Percentiles rank a stretch among this genome's conserved stretches.
Evolutionary conservation across 2,113 vertebrate genomes (phyloP).

Genomic region (Aplodontia rufa): DNA sequence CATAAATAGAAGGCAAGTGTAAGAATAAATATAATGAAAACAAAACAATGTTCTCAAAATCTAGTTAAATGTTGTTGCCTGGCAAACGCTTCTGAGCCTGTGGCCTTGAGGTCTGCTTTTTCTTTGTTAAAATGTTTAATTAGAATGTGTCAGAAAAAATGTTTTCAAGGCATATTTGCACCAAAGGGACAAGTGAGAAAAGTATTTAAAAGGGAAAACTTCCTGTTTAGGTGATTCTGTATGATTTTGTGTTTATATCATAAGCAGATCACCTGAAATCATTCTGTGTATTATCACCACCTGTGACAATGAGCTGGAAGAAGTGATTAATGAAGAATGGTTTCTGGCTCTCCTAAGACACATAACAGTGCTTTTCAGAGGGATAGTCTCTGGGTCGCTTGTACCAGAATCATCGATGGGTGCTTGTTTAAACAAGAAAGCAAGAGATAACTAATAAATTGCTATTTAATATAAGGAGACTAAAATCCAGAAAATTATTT

Average conservation of each 20-base stretch:
- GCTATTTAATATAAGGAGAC: neutral
- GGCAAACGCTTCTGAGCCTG: neutral
- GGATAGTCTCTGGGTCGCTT: neutral
- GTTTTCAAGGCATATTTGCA: neutral
- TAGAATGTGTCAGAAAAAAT: slow-evolving; percentile 22
- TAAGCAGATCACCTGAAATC: neutral
- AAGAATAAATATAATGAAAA: slow-evolving; percentile 45
- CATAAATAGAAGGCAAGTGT: slow-evolving; percentile 21
- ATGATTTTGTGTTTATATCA: neutral
- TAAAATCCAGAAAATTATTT: neutral
- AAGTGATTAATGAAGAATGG: neutral
- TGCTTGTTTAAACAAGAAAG: neutral
- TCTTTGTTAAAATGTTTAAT: slow-evolving; percentile 37
- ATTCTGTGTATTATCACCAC: neutral
- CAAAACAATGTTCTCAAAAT: slow-evolving; percentile 43
- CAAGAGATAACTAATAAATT: neutral
- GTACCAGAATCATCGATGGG: neutral
- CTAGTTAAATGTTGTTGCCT: slow-evolving; percentile 5
- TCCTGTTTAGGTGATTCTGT: neutral
- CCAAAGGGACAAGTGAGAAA: slow-evolving; percentile 15
- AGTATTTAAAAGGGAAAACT: neutral
- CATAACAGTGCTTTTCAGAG: neutral
- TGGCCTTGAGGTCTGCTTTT: neutral
- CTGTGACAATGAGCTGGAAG: neutral
- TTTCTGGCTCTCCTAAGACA: neutral